These are phyloP conservation scores for Nemotelus nigrinus DNA, from an alignment of 2,888 invertebrate genomes.

Conservation along the genomic window DNA sequence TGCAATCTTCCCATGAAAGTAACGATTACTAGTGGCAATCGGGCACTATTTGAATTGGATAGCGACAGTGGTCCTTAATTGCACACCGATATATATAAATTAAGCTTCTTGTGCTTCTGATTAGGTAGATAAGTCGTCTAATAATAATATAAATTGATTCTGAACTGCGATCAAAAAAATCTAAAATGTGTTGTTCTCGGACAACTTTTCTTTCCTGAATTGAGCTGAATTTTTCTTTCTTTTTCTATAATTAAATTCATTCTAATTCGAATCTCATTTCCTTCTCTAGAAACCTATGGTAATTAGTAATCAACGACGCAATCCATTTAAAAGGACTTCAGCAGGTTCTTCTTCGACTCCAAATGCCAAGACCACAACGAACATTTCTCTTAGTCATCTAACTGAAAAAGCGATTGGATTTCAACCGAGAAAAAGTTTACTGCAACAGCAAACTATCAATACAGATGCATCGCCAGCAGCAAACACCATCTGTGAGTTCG, in stretches of 20 bases:
- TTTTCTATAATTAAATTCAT: neutral
- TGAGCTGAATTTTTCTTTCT: neutral
- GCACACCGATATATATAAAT: no score
- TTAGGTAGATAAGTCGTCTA: no score
- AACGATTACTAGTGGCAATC: no score
- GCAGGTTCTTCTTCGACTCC: conserved; percentile 58
- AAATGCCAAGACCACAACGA: neutral
- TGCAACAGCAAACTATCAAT: conserved; percentile 22
- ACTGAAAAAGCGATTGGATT: conserved; percentile 53
- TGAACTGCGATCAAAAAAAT: no score
- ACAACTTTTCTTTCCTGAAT: no score
- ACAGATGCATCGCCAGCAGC: neutral
- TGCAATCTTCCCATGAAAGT: no score
- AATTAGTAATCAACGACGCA: conserved; percentile 61
- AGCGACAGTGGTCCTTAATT: no score
- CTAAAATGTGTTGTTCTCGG: no score
- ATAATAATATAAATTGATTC: no score
- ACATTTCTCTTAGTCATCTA: conserved; percentile 63
- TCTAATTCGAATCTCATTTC: neutral
- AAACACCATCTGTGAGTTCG: neutral
- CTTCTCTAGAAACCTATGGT: conserved; percentile 59
- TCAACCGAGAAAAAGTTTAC: conserved; percentile 43
- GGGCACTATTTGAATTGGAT: no score
- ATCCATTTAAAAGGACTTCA: conserved; percentile 68
- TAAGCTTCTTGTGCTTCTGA: no score